Evolutionary conservation across 2,888 invertebrate species (phyloP).

Genomic region (Drosophila mulleri): DNA sequence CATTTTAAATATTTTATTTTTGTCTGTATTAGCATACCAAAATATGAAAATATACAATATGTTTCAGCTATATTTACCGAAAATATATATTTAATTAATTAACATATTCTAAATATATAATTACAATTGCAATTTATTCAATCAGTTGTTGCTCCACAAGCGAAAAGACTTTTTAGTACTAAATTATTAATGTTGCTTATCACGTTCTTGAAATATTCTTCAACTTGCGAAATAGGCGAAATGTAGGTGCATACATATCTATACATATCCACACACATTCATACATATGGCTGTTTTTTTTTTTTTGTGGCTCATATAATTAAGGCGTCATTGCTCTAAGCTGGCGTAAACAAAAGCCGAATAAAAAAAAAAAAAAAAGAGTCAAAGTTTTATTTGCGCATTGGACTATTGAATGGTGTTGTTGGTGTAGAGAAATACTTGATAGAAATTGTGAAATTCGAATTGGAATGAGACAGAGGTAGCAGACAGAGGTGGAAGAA

Average conservation of each 20-base stretch:
- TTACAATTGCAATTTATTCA: background rate
- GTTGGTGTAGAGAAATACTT: slow-evolving; percentile 32
- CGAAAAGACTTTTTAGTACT: background rate
- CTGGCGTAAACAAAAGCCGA: slow-evolving; percentile 33
- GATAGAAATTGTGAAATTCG: slow-evolving; percentile 70
- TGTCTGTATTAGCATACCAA: background rate
- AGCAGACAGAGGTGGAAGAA: slow-evolving; percentile 2
- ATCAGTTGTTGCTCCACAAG: background rate
- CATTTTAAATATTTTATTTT: background rate
- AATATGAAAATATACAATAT: too few relatives aligned
- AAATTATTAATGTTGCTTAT: background rate
- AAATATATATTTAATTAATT: too few relatives aligned
- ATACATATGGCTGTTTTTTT: background rate
- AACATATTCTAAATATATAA: too few relatives aligned
- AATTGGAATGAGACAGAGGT: slow-evolving; percentile 38
- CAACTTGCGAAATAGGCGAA: slow-evolving; percentile 32
- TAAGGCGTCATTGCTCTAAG: slow-evolving; percentile 37
- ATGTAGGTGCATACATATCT: background rate
- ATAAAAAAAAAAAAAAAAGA: background rate
- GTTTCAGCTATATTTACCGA: too few relatives aligned
- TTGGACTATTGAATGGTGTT: slow-evolving; percentile 46
- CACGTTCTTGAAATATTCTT: background rate
- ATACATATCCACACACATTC: background rate
- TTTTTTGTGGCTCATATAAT: background rate
- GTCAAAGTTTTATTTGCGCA: slow-evolving; percentile 64